Percentiles rank a stretch among this genome's conserved stretches.
phyloP scores from a whole-genome alignment of 2,888 invertebrate species.

The Ecliptopera silaceata region DNA sequence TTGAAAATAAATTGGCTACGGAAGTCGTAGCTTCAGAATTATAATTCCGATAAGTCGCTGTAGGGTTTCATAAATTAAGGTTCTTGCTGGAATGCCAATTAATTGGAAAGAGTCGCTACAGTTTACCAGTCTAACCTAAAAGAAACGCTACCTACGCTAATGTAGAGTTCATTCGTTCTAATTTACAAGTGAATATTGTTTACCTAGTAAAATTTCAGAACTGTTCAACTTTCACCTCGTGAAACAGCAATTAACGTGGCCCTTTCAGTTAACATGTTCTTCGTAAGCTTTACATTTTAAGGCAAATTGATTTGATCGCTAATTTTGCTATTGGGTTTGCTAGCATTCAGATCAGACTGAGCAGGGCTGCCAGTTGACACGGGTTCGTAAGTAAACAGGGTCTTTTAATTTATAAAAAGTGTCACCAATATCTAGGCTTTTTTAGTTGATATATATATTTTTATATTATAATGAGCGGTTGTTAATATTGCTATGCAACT shows the following conservation, averaged over 20 bases:
- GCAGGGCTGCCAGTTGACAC: too few relatives aligned
- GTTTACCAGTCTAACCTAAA: slow-evolving; percentile 28
- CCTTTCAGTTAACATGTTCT: slow-evolving; percentile 34
- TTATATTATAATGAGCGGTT: too few relatives aligned
- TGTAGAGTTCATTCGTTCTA: slow-evolving; percentile 54
- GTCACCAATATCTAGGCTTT: too few relatives aligned
- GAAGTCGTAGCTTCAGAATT: slow-evolving; percentile 21
- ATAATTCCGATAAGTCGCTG: slow-evolving; percentile 27
- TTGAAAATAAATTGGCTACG: slow-evolving; percentile 17
- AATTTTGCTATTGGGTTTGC: too few relatives aligned
- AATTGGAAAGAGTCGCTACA: slow-evolving; percentile 27
- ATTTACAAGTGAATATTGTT: slow-evolving; percentile 75
- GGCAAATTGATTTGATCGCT: background rate
- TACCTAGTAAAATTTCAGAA: slow-evolving; percentile 64
- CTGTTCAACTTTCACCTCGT: slow-evolving; percentile 75
- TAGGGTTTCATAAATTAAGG: slow-evolving; percentile 26
- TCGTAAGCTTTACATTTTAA: background rate
- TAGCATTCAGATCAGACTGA: too few relatives aligned
- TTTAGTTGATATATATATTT: too few relatives aligned
- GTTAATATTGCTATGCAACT: too few relatives aligned
- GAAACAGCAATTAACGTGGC: slow-evolving; percentile 62
- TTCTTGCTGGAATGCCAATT: slow-evolving; percentile 25
- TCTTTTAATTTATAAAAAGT: too few relatives aligned
- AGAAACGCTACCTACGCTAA: slow-evolving; percentile 53
- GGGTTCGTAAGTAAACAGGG: too few relatives aligned